Evolutionary conservation across 2,888 invertebrate genomes (phyloP), one percentile per base, ranked within the genome.

Genomic region (Hypomecis punctinalis): DNA sequence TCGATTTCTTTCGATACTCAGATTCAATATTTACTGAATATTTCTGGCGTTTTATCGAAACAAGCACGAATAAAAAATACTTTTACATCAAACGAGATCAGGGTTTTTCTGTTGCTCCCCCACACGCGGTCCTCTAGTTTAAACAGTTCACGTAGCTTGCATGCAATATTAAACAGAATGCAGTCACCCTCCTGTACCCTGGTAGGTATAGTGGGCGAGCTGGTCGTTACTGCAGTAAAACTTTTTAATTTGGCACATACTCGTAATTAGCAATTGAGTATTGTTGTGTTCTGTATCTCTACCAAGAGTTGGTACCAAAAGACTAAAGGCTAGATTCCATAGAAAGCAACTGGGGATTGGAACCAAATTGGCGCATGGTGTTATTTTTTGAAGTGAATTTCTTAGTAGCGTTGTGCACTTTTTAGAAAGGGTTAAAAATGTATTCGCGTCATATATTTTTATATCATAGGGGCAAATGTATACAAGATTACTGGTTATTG

Each of bases 131-230:
- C 66, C 76, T 78, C 72, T 75, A 82, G 88, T 85, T 85, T 85
- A 88, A 88, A 88, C 89, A 87, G 83, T 85, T 82, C 88, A 88
- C 85, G 88, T 86, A 82, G 79, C 82, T 80, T 80, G 82, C 82
- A 85, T 90, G 86, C 88, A 91, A 89, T 90, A 90, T 91, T 90
- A 90, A 91, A 88, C 84, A 83, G 83, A 83, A 84, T 87, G 88
- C 86, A 84, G 76, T 74, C 53, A 80, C 88, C 89, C 86, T 81
- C 69, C 55, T 40, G 43, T 60, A 45, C 63, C 52, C 57, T 60
- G 42, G 65, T 65, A 59, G 53, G 43, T 61, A 63, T 53, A 48
- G 53, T 42, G 5, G 37, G 43, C 46, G 60, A 60, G 55, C 36
- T 33, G 5, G 39, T 0, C 33, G 46, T 45, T 13, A 43, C 7